These are phyloP conservation scores for Barbus barbus DNA, from an alignment of 2,113 vertebrate genomes.

Conservation along the genomic window DNA sequence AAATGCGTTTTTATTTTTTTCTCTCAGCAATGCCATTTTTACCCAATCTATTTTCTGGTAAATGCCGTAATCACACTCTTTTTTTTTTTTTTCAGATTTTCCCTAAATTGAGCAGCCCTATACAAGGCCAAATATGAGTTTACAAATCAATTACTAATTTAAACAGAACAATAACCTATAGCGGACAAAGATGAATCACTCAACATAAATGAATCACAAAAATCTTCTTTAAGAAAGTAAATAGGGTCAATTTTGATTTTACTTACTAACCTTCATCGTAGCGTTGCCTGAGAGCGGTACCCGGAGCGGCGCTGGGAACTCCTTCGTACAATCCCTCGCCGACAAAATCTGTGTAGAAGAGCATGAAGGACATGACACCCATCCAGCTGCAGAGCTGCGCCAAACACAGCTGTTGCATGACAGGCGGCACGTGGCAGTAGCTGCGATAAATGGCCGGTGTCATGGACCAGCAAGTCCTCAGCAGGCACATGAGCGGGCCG, in stretches of 20 bases:
- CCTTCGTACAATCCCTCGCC: conserved; percentile 78
- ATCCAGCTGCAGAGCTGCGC: conserved; percentile 84
- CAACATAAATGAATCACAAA: neutral
- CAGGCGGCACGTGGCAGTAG: conserved; percentile 75
- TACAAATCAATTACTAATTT: no score
- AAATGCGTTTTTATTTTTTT: neutral
- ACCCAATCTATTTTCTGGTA: no score
- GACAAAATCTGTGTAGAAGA: conserved; percentile 83
- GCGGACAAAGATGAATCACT: neutral
- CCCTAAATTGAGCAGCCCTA: no score
- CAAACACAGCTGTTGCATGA: conserved; percentile 76
- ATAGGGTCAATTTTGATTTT: neutral
- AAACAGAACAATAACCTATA: neutral
- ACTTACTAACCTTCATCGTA: conserved; percentile 77
- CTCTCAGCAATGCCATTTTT: neutral
- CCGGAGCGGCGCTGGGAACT: conserved; percentile 74
- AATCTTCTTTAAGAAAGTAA: neutral
- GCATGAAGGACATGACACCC: conserved; percentile 81
- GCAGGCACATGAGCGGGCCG: conserved; percentile 71
- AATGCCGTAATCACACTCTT: neutral
- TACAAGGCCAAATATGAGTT: neutral
- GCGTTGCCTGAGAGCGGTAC: conserved; percentile 69
- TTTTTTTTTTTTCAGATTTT: no score
- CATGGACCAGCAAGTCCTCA: conserved; percentile 76
- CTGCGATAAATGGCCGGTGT: conserved; percentile 78